phyloP scores from a whole-genome alignment of 92 coral and sea anemone genomes.

The Pocillopora grandis region DNA sequence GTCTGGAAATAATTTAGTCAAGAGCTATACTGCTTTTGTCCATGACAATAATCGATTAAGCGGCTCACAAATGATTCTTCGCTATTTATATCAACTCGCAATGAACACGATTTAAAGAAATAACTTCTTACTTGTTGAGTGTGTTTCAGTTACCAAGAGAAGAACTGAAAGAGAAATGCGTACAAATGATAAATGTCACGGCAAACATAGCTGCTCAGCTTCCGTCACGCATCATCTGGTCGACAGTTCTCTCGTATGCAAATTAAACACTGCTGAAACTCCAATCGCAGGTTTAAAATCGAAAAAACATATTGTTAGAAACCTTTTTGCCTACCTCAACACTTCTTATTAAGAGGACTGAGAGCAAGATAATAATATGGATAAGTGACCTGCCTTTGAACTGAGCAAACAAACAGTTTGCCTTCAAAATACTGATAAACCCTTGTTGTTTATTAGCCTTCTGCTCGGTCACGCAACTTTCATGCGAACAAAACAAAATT shows the following conservation, averaged over 20 bases:
- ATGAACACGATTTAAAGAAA: background rate
- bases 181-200: background rate
- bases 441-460: background rate
- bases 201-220: too few relatives aligned
- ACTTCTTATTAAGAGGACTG: too few relatives aligned
- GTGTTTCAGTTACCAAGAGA: slow-evolving; percentile 1
- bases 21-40: too few relatives aligned
- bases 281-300: too few relatives aligned
- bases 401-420: background rate
- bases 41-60: background rate
- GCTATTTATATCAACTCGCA: background rate
- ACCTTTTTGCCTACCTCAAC: too few relatives aligned
- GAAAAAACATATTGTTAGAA: too few relatives aligned
- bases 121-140: slow-evolving; percentile 24
- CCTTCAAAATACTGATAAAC: background rate
- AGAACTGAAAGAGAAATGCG: slow-evolving; percentile 2
- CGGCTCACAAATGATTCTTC: background rate
- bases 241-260: background rate
- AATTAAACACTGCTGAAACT: background rate
- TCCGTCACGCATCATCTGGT: slow-evolving; percentile 16
- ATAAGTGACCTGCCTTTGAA: background rate
- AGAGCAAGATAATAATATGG: background rate
- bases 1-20: too few relatives aligned
- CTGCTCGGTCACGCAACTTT: slow-evolving; percentile 15
- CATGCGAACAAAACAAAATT: background rate